A percentile compares a stretch with the other conserved stretches of the same genome.
Evolutionary conservation across 2,888 invertebrate genomes (phyloP).

Genomic region (Xanthorhoe designata): DNA sequence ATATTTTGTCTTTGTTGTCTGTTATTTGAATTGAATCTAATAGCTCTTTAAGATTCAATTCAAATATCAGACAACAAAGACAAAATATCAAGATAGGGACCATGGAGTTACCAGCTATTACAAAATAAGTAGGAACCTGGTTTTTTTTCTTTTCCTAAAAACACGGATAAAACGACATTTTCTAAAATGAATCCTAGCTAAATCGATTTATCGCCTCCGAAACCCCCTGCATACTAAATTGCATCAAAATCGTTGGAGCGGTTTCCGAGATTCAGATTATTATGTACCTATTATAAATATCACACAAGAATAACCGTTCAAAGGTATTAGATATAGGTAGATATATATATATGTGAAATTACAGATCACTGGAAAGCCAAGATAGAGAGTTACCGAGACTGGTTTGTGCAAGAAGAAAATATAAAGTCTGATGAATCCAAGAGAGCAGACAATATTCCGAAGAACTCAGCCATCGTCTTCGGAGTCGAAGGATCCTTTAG

Average conservation of each 20-base stretch:
- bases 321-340: too few relatives aligned
- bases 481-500: constrained; percentile 85
- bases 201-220: too few relatives aligned
- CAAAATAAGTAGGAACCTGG: too few relatives aligned
- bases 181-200: too few relatives aligned
- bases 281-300: too few relatives aligned
- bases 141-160: too few relatives aligned
- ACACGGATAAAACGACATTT: too few relatives aligned
- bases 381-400: constrained; percentile 63
- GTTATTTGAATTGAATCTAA: constrained; percentile 8
- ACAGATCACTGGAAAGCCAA: constrained; percentile 63
- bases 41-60: constrained; percentile 15
- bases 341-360: constrained; percentile 35
- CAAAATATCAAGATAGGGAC: background rate
- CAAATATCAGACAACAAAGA: background rate
- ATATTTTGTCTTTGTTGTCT: too few relatives aligned
- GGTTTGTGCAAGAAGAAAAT: constrained; percentile 57
- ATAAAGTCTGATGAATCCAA: constrained; percentile 80
- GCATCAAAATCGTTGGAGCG: too few relatives aligned
- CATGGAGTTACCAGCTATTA: constrained; percentile 3
- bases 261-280: too few relatives aligned
- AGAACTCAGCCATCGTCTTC: constrained; percentile 70
- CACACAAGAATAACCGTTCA: too few relatives aligned
- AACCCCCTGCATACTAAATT: too few relatives aligned
- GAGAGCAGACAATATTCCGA: constrained; percentile 71